Base-by-base conservation (phyloP, 2,888 invertebrate genomes). In the Ferdinandea cuprea region DNA sequence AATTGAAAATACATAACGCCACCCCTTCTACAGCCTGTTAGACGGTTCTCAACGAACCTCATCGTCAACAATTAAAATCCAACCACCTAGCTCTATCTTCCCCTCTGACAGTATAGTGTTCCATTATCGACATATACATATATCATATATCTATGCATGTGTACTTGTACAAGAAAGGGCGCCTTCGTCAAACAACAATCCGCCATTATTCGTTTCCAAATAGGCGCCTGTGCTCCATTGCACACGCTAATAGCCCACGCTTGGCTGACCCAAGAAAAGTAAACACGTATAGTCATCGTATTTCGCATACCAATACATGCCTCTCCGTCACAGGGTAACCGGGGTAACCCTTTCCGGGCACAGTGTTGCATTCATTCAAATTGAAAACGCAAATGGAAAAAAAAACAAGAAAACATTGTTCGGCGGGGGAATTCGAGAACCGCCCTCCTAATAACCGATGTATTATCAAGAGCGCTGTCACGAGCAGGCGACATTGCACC, bases 231-330 rank as follows among this genome's bases (percentile, higher is more conserved):
- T 83, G 83, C 78, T 83, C 83, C 44, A 83, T 83, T 83, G 83
- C 77, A 78, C 83, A 83, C 78, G 83, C 78, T 83, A 83, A 83
- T 83, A 78, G 78, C 78, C 72, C 66, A 83, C 78, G 83, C 83
- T 83, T 68, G 72, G 72, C 56, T 63, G 68, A 48, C 66, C 50
- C 56, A 68, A 63, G 61, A 66, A 83, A 83, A 72, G 78, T 83
- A 83, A 83, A 83, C 83, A 83, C 68, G 68, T 78, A 83, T 50
- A 44, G 11, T 54, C 42, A 48, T 37, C 17, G 21, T 48, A 46
- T 48, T 21, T 83, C 83, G 83, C 72, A 78, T 78, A 72, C 77
- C 77, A 66, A 77, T 71, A 59, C 54, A 58, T 13, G n/a, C n/a
- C n/a, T n/a, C n/a, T n/a, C n/a, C n/a, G n/a, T n/a, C n/a, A n/a